phyloP scores from a whole-genome alignment of 23 tunicate species.

The Trididemnum nubilum region DNA sequence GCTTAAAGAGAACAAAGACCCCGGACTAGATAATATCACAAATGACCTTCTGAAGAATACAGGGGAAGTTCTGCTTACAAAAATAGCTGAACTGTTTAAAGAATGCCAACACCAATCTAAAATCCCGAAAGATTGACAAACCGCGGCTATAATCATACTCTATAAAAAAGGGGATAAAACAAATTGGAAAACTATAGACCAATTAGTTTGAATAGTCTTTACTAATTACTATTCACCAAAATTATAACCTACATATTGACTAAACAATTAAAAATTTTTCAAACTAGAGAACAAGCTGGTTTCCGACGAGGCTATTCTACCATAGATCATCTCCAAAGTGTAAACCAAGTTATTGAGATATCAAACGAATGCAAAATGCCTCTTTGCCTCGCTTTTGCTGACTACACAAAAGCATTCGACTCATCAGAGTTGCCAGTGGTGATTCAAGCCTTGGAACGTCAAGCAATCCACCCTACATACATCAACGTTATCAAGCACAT shows the following conservation, averaged over 20 bases:
- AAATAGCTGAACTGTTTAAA: too few relatives aligned
- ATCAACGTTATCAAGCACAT: not conserved
- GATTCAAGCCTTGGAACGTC: slow-evolving; percentile 8
- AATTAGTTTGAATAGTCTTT: not conserved
- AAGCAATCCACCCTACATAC: not conserved
- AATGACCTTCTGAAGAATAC: too few relatives aligned
- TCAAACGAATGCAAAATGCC: not conserved
- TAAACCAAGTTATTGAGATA: not conserved
- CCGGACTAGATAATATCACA: too few relatives aligned
- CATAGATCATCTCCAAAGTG: not conserved
- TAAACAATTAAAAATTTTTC: not conserved
- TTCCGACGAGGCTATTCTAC: not conserved
- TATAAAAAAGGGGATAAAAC: not conserved
- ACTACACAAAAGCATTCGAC: slow-evolving; percentile 1
- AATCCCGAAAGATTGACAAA: slow-evolving; percentile 1
- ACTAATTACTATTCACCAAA: not conserved
- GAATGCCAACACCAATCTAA: not conserved
- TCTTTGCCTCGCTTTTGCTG: not conserved
- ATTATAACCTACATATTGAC: slow-evolving; percentile 3
- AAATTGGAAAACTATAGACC: slow-evolving; percentile 5
- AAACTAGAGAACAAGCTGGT: slow-evolving; percentile 2
- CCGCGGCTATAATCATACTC: not conserved
- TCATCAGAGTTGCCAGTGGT: not conserved
- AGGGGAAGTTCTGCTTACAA: too few relatives aligned
- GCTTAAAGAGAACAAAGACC: too few relatives aligned